A percentile compares a stretch with the other conserved stretches of the same genome.
Conservation (phyloP, 1,140 invertebrate species). For the Drosophila neocordata region DNA sequence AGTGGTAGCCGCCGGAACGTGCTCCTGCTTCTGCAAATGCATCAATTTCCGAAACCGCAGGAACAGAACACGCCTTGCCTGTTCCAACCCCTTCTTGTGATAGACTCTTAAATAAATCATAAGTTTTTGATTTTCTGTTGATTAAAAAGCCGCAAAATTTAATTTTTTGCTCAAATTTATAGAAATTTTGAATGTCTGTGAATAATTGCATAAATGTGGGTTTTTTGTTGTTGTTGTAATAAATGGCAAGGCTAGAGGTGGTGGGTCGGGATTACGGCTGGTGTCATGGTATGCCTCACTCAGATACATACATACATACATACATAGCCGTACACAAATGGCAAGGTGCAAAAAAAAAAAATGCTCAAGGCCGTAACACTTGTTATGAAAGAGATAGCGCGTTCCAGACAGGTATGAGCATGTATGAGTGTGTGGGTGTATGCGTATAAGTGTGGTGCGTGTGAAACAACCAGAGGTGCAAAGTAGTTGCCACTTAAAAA, state of each 20-base stretch:
- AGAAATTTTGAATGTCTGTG: constrained; percentile 11
- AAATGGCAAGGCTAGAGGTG: not conserved
- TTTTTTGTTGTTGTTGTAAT: constrained; percentile 25
- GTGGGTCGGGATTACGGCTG: not conserved
- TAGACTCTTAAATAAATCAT: constrained; percentile 38
- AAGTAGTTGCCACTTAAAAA: constrained; percentile 59
- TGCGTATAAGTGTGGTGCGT: constrained; percentile 27
- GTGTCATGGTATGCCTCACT: not conserved
- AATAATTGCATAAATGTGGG: constrained; percentile 32
- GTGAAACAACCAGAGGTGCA: constrained; percentile 51
- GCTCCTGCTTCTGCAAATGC: constrained; percentile 72
- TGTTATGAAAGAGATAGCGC: constrained; percentile 40
- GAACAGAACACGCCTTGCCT: constrained; percentile 7
- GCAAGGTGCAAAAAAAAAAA: constrained; percentile 49
- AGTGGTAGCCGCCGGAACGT: constrained; percentile 64
- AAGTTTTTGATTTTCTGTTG: constrained; percentile 44
- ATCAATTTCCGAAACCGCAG: constrained; percentile 70
- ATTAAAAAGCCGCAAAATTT: constrained; percentile 60
- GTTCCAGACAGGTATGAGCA: constrained; percentile 44
- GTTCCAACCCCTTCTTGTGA: not conserved
- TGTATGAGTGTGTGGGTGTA: not conserved
- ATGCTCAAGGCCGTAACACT: constrained; percentile 49
- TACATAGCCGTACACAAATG: constrained; percentile 42
- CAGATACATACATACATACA: not conserved
- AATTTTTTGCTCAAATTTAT: constrained; percentile 44